Evolutionary conservation across 2,797 vertebrate genomes (phyloP), one percentile per base, ranked within the genome.

Genomic region (Enteromius unitaeniatus): DNA sequence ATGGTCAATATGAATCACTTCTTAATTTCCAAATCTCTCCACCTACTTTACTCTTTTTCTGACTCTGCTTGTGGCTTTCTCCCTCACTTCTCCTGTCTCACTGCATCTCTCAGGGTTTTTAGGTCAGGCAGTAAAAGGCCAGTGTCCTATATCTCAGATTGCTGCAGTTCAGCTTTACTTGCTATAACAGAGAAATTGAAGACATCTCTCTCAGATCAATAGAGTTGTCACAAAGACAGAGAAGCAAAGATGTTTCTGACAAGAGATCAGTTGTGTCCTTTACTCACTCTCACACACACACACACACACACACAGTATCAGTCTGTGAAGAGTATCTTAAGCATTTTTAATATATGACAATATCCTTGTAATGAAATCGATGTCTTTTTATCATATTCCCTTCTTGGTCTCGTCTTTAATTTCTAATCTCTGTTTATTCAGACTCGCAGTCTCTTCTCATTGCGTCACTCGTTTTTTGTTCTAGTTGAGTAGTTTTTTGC

Each of bases 71-170:
- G 31, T 26, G 6, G 42, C n/a, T 72, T 45, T 68, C 70, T 75
- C 17, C 68, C 40, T 40, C 49, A 47, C 53, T 53, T 67, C 31
- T 23, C 55, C 42, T n/a, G 40, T 69, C 51, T 75, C 31, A 17
- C 42, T 51, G 70, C 19, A 4, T 77, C 72, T 64, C 40, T 81
- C 60, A 60, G 75, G 65, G 64, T 62, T 78, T 84, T 69, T 78
- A 78, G 75, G 82, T 81, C 79, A 55, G 84, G 67, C 73, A 51
- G 49, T 77, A 70, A 68, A 68, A 73, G 55, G 34, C 37, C 75
- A 45, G 45, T 86, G 85, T 83, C 62, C 79, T 76, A 62, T 65
- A 82, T 78, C 42, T 70, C 75, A 73, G 65, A 45, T 78, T 31
- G 19, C 19, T 82, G 26, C 42, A 62, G 58, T 73, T 79, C 75